Conservation (phyloP, 2,888 invertebrate species). For the Smittia sp. region DNA sequence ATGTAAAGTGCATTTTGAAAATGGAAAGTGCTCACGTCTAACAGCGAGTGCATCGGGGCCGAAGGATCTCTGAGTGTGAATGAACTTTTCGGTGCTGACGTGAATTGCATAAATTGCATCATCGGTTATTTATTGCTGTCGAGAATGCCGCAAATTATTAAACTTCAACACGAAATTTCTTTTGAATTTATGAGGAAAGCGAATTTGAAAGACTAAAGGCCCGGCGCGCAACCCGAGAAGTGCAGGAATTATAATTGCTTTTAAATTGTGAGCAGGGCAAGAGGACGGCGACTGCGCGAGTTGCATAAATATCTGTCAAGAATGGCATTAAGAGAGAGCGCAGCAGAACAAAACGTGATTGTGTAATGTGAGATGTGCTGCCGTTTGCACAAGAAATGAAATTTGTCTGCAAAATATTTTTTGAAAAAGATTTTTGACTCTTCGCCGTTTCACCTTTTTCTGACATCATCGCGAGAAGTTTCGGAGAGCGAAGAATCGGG, state of each 20-base stretch:
- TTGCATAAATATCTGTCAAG: conserved; percentile 16
- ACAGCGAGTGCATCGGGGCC: neutral
- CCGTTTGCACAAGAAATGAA: neutral
- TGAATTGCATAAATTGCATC: conserved; percentile 28
- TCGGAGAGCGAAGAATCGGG: conserved; percentile 31
- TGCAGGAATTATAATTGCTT: conserved; percentile 34
- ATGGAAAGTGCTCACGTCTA: neutral
- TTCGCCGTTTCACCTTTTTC: neutral
- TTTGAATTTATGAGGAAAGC: neutral
- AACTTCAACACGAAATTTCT: conserved; percentile 37
- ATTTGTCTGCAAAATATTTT: neutral
- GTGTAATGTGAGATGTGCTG: conserved; percentile 37
- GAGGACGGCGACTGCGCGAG: neutral
- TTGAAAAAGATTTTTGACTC: conserved; percentile 1
- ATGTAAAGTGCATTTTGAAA: conserved; percentile 30
- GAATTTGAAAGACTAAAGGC: conserved; percentile 16
- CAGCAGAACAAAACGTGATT: conserved; percentile 20
- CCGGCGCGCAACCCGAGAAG: neutral
- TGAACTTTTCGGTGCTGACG: neutral
- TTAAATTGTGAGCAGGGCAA: conserved; percentile 26
- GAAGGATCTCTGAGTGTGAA: conserved; percentile 12
- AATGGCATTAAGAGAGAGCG: conserved; percentile 17
- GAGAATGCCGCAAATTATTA: conserved; percentile 29
- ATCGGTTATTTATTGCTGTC: conserved; percentile 30
- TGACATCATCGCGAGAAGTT: neutral